These are phyloP conservation scores for Eudorcas thomsonii DNA, from an alignment of 2,113 vertebrate species.

Conservation along the genomic window DNA sequence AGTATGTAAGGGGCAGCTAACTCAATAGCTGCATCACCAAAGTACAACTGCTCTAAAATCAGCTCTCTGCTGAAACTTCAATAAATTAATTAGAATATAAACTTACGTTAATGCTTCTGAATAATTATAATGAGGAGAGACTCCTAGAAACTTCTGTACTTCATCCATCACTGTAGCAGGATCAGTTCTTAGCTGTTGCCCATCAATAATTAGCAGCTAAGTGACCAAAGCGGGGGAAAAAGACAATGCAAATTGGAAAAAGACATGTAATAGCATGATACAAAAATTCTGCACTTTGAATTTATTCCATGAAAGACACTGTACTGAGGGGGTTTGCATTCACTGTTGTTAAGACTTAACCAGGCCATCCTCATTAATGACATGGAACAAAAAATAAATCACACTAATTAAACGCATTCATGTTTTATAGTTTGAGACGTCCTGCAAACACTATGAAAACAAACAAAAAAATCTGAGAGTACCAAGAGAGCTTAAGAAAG, in stretches of 20 bases:
- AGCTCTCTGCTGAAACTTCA: not conserved
- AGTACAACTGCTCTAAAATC: not conserved
- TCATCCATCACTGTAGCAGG: slow-evolving; percentile 95
- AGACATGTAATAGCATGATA: not conserved
- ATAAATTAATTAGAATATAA: slow-evolving; percentile 49
- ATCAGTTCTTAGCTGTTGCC: slow-evolving; percentile 94
- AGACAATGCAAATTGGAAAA: slow-evolving; percentile 43
- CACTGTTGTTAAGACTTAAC: slow-evolving; percentile 17
- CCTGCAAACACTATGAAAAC: not conserved
- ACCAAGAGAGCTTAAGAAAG: slow-evolving; percentile 33
- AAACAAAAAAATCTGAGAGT: not conserved
- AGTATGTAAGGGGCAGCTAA: not conserved
- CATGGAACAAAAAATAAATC: not conserved
- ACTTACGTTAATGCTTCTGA: slow-evolving; percentile 97
- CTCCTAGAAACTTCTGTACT: slow-evolving; percentile 96
- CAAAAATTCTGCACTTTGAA: slow-evolving; percentile 20
- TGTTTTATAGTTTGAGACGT: slow-evolving; percentile 10
- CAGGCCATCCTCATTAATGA: slow-evolving; percentile 50
- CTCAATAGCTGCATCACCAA: not conserved
- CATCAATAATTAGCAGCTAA: slow-evolving; percentile 95
- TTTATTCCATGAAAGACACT: not conserved
- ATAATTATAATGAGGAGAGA: slow-evolving; percentile 96
- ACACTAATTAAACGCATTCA: not conserved
- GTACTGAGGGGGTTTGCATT: not conserved
- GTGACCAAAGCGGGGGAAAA: slow-evolving; percentile 23